Conservation (phyloP, 2,113 vertebrate genomes). For the Empidonax alnorum region DNA sequence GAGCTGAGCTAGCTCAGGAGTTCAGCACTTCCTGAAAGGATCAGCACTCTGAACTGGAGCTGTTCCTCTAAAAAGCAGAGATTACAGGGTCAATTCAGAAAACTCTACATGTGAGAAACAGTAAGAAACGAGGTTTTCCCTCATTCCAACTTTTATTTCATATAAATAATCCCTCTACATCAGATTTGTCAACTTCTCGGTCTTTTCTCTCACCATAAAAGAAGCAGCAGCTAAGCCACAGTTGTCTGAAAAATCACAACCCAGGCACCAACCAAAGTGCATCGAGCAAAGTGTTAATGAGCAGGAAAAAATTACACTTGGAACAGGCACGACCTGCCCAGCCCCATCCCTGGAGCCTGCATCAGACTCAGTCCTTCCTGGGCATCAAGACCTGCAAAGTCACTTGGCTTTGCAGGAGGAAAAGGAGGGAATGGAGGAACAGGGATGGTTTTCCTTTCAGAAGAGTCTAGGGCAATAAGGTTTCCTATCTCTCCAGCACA, state of each 20-base stretch:
- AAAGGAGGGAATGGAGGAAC: neutral
- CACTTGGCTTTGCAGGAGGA: neutral
- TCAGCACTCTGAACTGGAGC: neutral
- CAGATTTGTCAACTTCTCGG: neutral
- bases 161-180: slow-evolving; percentile 46
- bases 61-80: neutral
- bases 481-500: neutral
- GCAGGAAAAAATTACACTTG: neutral
- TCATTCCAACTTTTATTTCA: slow-evolving; percentile 57
- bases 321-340: neutral
- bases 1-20: neutral
- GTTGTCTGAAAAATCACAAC: slow-evolving; percentile 1
- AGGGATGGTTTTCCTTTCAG: neutral
- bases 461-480: neutral
- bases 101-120: neutral
- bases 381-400: neutral
- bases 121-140: neutral
- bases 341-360: neutral
- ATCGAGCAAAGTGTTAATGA: slow-evolving; percentile 19
- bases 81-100: neutral
- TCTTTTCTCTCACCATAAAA: neutral
- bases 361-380: neutral
- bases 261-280: slow-evolving; percentile 41
- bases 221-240: slow-evolving; percentile 9
- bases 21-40: neutral